Conservation (phyloP, 2,113 vertebrate species). For the Myrmecophaga tridactyla region DNA sequence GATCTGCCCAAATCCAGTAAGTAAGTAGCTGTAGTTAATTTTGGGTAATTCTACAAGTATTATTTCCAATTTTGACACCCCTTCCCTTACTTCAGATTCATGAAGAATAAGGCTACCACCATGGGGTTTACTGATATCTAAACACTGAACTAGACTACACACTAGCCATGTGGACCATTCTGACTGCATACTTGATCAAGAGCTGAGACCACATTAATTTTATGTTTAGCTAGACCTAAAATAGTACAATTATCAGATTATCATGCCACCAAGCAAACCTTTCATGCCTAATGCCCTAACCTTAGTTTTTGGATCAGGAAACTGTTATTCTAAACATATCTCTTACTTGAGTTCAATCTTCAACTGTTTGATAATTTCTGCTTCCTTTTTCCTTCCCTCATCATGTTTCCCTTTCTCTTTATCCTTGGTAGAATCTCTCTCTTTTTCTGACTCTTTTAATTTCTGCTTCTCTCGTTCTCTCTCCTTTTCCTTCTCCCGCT, state of each 20-base stretch:
- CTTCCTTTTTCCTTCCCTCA: conserved; percentile 88
- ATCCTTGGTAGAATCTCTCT: conserved; percentile 85
- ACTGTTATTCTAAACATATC: neutral
- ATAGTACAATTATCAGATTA: neutral
- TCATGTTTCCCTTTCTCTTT: conserved; percentile 90
- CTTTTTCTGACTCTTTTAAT: conserved; percentile 84
- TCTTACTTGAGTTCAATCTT: conserved; percentile 97
- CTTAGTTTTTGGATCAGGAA: neutral
- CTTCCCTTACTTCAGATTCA: neutral
- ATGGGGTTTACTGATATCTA: neutral
- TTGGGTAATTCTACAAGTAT: neutral
- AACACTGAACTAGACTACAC: neutral
- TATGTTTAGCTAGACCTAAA: neutral
- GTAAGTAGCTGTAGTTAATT: neutral
- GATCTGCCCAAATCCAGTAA: neutral
- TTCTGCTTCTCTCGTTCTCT: conserved; percentile 87
- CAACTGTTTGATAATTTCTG: conserved; percentile 93
- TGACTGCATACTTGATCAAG: neutral
- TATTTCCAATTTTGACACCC: neutral
- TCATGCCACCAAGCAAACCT: neutral
- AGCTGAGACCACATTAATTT: neutral
- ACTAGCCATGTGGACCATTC: neutral
- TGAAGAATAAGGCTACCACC: neutral
- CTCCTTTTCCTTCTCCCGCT: conserved; percentile 88
- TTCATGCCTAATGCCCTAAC: neutral